These are phyloP conservation scores for Forficula auricularia DNA, from an alignment of 1,140 invertebrate genomes.

Conservation along the genomic window DNA sequence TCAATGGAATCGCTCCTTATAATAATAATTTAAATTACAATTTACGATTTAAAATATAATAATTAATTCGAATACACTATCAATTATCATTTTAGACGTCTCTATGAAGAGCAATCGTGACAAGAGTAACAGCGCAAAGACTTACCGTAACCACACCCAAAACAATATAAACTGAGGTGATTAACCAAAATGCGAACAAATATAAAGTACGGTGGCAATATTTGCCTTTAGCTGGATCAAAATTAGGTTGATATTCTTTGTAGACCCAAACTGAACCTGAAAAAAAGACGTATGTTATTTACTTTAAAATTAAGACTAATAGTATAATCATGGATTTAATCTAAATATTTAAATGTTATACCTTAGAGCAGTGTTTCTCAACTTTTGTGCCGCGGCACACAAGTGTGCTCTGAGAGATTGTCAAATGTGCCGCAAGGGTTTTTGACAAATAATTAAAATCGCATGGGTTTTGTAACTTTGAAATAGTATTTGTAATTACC, in stretches of 20 bases:
- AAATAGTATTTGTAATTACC: too few species aligned
- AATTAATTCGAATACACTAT: too few species aligned
- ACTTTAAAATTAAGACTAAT: background rate
- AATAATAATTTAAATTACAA: too few species aligned
- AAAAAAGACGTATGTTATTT: conserved; percentile 12
- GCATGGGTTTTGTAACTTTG: too few species aligned
- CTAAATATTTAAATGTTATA: background rate
- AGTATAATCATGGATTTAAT: background rate
- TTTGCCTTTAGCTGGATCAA: conserved; percentile 27
- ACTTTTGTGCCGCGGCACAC: too few species aligned
- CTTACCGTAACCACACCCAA: conserved; percentile 33
- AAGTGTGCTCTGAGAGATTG: too few species aligned
- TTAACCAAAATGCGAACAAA: conserved; percentile 48
- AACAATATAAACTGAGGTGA: conserved; percentile 39
- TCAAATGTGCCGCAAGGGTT: too few species aligned
- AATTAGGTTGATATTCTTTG: conserved; percentile 42
- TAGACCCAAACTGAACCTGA: conserved; percentile 46
- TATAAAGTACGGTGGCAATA: conserved; percentile 48
- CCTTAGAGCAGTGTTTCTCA: too few species aligned
- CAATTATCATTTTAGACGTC: too few species aligned
- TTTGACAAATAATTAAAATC: too few species aligned
- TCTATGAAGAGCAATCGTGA: conserved; percentile 29
- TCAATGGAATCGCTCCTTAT: too few species aligned
- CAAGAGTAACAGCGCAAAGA: conserved; percentile 36
- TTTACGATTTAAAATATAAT: too few species aligned